Base-by-base conservation (phyloP, 2,797 vertebrate genomes). In the Syncerus caffer region DNA sequence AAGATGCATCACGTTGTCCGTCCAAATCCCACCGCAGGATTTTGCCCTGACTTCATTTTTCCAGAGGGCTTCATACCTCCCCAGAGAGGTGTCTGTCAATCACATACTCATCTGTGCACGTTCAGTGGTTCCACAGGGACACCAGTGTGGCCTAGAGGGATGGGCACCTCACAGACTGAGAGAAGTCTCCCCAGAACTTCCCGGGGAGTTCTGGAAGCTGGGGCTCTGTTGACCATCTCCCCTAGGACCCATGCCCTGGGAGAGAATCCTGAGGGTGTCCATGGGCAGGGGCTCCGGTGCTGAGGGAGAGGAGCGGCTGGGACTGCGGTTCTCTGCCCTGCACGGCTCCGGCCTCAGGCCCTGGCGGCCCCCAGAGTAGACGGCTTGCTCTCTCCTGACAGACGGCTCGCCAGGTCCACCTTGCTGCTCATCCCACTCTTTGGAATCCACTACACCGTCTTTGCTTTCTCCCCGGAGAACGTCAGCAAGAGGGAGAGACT, bases 371-470 rank as follows among this genome's bases (percentile, higher is more conserved):
- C 89, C 0, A 0, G 60, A 96, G 53, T 85, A 50, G 67, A 3
- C 6, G 8, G 50, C 47, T 53, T 15, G 6, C 45, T 98, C 95
- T 98, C 19, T 98, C 94, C n/a, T 17, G 50, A 97, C 98, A 99
- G 99, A 98, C 99, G 99, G 90, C 98, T 99, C 98, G 99, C 99
- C 19, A 99, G 99, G 45, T 99, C 99, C 97, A 99, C 99, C 0
- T 99, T 99, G 94, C 99, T 99, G 97, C 99, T 99, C 98, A 99
- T 99, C 98, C 99, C 99, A 1, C 98, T 99, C 84, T 99, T 99
- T 53, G 99, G 99, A 95, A 99, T 99, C 98, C 99, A 99, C 98
- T 99, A 99, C 99, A 99, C 99, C 0, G 99, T 99, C 76, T 99
- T 99, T 67, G 99, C 99, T 98, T 99, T 99, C 98, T 99, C 99